Base-by-base conservation (phyloP, 2,797 vertebrate genomes). In the Bradypodion ventrale region DNA sequence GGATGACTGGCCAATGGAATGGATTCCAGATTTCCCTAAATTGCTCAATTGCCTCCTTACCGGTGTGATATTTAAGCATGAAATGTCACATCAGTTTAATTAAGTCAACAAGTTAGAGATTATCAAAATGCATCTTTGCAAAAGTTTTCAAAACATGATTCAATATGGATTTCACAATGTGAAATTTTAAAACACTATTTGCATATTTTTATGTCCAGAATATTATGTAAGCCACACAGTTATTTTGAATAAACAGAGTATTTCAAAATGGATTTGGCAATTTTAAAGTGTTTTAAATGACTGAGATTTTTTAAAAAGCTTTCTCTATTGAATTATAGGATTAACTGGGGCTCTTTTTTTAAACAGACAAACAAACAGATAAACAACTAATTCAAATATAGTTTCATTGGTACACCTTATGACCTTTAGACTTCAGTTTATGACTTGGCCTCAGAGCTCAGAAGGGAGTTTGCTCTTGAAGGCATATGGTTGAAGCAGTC, bases 401-500 rank as follows among this genome's bases (percentile, higher is more conserved):
- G 84, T 42, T 69, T 65, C 73, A 75, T 5, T 70, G 74, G 77
- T 77, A 63, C 63, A 13, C 56, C 46, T 13, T 60, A 49, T 77
- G 75, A 83, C 74, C 63, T 78, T 76, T 56, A 37, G 27, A 62
- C 19, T 82, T 81, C 40, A 74, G 56, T 74, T 63, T 70, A 80
- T 46, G 42, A 49, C 65, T 88, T 74, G 86, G 83, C 80, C 37
- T 1, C 74, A 23, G 7, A 1, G 16, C 6, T 81, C 0, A 0
- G 25, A 84, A 72, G 9, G 84, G 52, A 83, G 5, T 65, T 79
- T 79, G 83, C 76, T 78, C 60, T 63, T 87, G 56, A 81, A 88
- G 85, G 6, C 88, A 70, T n/a, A 70, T 1, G 15, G 78, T 73
- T 73, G 21, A 89, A 78, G n/a, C 78, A 90, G 84, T 72, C 86